Base-by-base conservation (phyloP, 2,888 invertebrate genomes). In the Odiellus spinosus region DNA sequence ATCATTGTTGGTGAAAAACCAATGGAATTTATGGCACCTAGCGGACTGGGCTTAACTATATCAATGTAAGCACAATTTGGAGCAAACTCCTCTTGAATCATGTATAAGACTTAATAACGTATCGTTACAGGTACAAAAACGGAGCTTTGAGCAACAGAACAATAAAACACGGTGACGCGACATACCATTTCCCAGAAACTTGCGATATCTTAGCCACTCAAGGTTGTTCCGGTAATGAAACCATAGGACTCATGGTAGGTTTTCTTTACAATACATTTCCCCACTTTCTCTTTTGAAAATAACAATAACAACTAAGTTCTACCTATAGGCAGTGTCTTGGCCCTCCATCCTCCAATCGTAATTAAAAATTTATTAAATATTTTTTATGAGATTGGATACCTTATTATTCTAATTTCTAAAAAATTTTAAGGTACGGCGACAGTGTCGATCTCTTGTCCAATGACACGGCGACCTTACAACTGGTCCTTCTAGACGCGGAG, bases 1-100 rank as follows among this genome's bases (percentile, higher is more conserved):
- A 57, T 57, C 36, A 53, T 57, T 20, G 57, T 57, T 42, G 57
- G 57, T 10, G 57, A 57, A 45, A 51, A 56, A 34, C 57, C 57
- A 1, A 49, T 57, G 42, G 53, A 57, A 41, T 56, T 57, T 39
- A 49, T 51, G 11, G 56, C 57, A 10, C 56, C 57, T 12, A 55
- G 55, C 49, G 57, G 57, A 21, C 48, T 57, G n/a, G 51, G 54
- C 8, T 41, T 57, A 12, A 57, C 57, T 12, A 57, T 57, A 44
- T 53, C 56, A 26, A 57, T 57, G 57, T 57, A 47, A 26, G 8
- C 26, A 26, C 8, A 26, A 26, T n/a, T n/a, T n/a, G n/a, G n/a
- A n/a, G n/a, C n/a, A n/a, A n/a, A n/a, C n/a, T n/a, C n/a, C n/a
- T n/a, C n/a, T n/a, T n/a, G n/a, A n/a, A n/a, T n/a, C n/a, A n/a